phyloP scores from a whole-genome alignment of 2,888 invertebrate species.

The Tipula unca region DNA sequence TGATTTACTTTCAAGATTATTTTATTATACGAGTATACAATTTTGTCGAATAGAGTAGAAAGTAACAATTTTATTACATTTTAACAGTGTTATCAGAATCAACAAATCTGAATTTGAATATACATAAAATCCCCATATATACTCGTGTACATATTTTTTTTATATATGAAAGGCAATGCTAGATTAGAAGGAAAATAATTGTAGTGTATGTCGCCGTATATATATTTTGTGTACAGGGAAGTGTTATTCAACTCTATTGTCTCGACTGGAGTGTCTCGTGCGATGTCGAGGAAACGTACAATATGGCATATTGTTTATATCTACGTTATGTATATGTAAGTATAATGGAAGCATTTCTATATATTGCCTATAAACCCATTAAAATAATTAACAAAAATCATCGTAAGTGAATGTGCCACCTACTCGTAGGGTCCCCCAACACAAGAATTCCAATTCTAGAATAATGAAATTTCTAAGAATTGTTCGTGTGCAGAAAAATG shows the following conservation, averaged over 20 bases:
- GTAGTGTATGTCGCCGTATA: background rate
- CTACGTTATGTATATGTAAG: background rate
- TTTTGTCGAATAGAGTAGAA: slow-evolving; percentile 2
- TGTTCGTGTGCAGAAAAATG: background rate
- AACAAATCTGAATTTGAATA: background rate
- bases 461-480: background rate
- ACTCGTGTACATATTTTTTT: background rate
- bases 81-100: background rate
- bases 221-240: background rate
- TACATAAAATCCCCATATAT: background rate
- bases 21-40: background rate
- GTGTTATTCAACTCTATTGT: slow-evolving; percentile 8
- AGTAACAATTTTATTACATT: background rate
- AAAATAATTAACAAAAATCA: background rate
- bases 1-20: background rate
- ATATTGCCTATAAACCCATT: background rate
- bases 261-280: background rate
- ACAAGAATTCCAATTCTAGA: background rate
- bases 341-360: background rate
- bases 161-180: background rate
- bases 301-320: background rate
- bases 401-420: background rate
- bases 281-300: background rate
- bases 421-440: background rate
- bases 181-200: background rate